Evolutionary conservation across 1,140 invertebrate species (phyloP).

Genomic region (Diabrotica virgifera): DNA sequence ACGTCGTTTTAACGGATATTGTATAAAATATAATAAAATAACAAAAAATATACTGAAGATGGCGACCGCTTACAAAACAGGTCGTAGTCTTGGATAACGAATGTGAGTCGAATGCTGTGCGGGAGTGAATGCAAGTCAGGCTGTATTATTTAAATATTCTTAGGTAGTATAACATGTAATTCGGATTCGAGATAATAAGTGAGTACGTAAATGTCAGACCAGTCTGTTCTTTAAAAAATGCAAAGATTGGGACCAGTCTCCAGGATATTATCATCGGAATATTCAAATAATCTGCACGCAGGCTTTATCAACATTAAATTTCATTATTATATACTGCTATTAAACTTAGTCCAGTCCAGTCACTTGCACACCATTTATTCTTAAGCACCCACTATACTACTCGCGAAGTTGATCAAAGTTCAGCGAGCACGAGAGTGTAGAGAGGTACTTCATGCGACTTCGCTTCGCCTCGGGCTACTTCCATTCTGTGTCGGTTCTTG

Average conservation of each 20-base stretch:
- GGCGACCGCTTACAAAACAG: slow-evolving; percentile 25
- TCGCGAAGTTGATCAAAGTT: no score
- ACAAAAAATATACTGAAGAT: slow-evolving; percentile 30
- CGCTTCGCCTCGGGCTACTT: no score
- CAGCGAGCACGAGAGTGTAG: no score
- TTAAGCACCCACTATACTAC: no score
- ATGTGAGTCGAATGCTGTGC: slow-evolving; percentile 21
- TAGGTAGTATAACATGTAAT: slow-evolving; percentile 33
- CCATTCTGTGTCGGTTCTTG: no score
- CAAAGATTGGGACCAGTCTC: background rate
- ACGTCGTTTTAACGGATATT: slow-evolving; percentile 31
- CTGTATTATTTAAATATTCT: slow-evolving; percentile 44
- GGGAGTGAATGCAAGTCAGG: slow-evolving; percentile 45
- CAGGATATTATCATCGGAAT: no score
- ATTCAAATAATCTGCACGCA: no score
- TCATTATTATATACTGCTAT: no score
- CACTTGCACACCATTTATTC: no score
- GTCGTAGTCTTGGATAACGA: slow-evolving; percentile 17
- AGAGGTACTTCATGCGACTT: no score
- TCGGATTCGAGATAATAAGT: slow-evolving; percentile 31
- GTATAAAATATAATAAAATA: slow-evolving; percentile 33
- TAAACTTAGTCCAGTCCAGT: no score
- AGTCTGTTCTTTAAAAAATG: slow-evolving; percentile 19
- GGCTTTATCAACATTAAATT: no score
- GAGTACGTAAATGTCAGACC: slow-evolving; percentile 34